phyloP scores from a whole-genome alignment of 2,888 invertebrate species.

The Lottia gigantea region DNA sequence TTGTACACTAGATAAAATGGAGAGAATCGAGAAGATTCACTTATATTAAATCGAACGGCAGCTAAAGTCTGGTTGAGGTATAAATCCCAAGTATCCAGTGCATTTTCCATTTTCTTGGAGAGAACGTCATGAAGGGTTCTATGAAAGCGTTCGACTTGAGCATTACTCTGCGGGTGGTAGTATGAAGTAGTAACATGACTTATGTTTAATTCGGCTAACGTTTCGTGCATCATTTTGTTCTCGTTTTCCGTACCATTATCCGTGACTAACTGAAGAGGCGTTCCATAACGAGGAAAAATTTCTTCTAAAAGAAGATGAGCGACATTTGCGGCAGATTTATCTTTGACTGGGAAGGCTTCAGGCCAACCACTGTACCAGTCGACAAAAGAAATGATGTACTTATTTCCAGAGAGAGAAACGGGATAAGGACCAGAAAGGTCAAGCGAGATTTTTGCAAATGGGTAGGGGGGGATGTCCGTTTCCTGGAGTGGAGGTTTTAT shows the following conservation, averaged over 20 bases:
- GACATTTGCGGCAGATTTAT: conserved; percentile 27
- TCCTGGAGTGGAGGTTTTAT: conserved; percentile 28
- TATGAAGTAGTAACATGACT: conserved; percentile 13
- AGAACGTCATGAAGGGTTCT: conserved; percentile 16
- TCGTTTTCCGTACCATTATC: conserved; percentile 26
- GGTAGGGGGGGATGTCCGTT: conserved; percentile 29
- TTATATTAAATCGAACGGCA: conserved; percentile 10
- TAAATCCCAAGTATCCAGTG: conserved; percentile 13
- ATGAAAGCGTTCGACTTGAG: conserved; percentile 19
- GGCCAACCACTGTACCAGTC: conserved; percentile 21
- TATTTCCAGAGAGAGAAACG: conserved; percentile 19
- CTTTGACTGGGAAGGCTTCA: conserved; percentile 30
- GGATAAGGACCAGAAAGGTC: conserved; percentile 27
- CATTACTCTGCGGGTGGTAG: conserved; percentile 19
- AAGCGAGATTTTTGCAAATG: conserved; percentile 16
- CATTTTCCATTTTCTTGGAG: conserved; percentile 13
- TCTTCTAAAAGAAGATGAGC: conserved; percentile 31
- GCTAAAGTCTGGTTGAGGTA: conserved; percentile 14
- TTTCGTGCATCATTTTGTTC: conserved; percentile 20
- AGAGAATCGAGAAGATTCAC: not conserved
- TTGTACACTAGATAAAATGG: conserved; percentile 13
- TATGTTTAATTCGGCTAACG: conserved; percentile 8
- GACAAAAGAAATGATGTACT: conserved; percentile 12
- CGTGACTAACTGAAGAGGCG: conserved; percentile 19
- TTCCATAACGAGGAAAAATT: conserved; percentile 29